Evolutionary conservation across 2,797 vertebrate species (phyloP).

Genomic region (Lerista edwardsae): DNA sequence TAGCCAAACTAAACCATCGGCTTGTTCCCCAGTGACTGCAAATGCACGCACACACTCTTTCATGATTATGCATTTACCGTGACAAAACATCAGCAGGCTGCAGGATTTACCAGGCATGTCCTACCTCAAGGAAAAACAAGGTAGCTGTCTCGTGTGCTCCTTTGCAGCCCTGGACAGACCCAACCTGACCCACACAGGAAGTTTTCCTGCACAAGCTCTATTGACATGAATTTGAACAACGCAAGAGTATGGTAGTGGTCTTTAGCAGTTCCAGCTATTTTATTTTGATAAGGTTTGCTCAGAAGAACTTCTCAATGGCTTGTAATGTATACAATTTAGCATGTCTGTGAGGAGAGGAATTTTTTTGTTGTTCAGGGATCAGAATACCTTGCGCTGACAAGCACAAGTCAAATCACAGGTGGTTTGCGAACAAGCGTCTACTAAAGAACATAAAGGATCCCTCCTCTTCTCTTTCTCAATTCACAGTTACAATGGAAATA

Average conservation of each 20-base stretch:
- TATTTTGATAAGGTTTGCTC: background rate
- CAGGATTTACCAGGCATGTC: background rate
- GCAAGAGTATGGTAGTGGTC: no score
- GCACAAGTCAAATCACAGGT: background rate
- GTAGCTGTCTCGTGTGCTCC: background rate
- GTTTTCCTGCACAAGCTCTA: background rate
- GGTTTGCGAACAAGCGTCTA: background rate
- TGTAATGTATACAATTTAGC: background rate
- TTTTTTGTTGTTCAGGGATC: background rate
- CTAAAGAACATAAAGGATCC: background rate
- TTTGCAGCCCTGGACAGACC: background rate
- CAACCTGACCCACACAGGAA: background rate
- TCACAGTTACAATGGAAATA: background rate
- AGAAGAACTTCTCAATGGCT: background rate
- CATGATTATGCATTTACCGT: no score
- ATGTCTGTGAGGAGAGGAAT: no score
- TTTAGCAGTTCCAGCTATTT: background rate
- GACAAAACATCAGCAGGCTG: background rate
- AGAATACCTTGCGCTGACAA: background rate
- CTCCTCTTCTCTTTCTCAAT: no score
- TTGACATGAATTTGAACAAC: background rate
- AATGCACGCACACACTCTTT: no score
- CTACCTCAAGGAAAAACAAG: no score
- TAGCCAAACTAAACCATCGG: background rate
- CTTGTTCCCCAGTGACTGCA: background rate